Base-by-base conservation (phyloP, 2,888 invertebrate species). In the Pyralis farinalis region DNA sequence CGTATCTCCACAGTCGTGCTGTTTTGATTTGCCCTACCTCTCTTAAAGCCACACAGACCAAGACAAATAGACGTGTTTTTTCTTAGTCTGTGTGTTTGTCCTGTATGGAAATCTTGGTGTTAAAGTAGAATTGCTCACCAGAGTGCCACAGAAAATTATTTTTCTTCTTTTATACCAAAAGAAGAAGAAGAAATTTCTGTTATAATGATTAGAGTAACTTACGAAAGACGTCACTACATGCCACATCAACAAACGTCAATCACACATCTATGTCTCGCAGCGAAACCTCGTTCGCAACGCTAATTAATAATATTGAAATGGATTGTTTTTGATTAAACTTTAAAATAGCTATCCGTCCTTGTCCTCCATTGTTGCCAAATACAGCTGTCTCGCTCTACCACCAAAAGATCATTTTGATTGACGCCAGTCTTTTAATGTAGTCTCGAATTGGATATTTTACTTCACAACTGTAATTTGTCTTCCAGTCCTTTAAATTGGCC, bases 241-340 rank as follows among this genome's bases (percentile, higher is more conserved):
- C 6, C 9, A 21, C 8, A 22, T 8, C 41, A 11, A 34, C 12
- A 16, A 16, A 16, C 16, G 22, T 1, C 44, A 12, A 25, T 49
- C 28, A 50, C 63, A 21, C 36, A 59, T 66, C 63, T 37, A 6
- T 0, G 12, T 6, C 0, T 16, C 12, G 16, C 3, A 16, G 16
- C 29, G 27, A 63, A 69, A 62, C 59, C 59, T 56, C 53, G 53
- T 60, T 58, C 48, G 40, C 16, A 51, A 48, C 37, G 54, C 63
- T 74, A 75, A 76, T 78, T 77, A 75, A 74, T 75, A 78, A 68
- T 70, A 77, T 73, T 71, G 68, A 70, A 76, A 72, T 69, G 63
- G 62, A 72, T 72, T 76, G 73, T 74, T 74, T 75, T 68, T 72
- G 65, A 71, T 71, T 71, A 68, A 74, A 70, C 65, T 68, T 66